Evolutionary conservation across 2,797 vertebrate genomes (phyloP), one percentile per base, ranked within the genome.

Genomic region (Protosalanx chinensis): DNA sequence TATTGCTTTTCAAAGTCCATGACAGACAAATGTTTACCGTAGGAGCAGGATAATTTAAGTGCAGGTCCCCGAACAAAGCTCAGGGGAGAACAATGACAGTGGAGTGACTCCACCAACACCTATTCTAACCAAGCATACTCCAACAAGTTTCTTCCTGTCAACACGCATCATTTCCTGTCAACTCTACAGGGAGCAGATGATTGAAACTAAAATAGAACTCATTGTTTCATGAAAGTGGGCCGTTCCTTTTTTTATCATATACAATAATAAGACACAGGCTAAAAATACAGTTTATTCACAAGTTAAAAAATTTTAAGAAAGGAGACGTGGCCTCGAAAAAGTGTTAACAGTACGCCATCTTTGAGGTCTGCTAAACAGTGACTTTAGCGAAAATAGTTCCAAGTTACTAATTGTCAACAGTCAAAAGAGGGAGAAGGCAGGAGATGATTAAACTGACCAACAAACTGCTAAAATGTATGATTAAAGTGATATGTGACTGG

Each of bases 191-290:
- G 15, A 33, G 41, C 46, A 20, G 16, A 32, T 8, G 13, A 53
- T 35, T 71, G 6, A 51, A 41, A 58, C 6, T 41, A 1, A 53
- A 53, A 53, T 53, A 16, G 33, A 15, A 29, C 20, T 29, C 29
- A 23, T 20, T 53, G 51, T 64, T 51, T 13, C 49, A 64, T 6
- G 61, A 56, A 71, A 64, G 29, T 64, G 30, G 70, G 70, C 4
- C 70, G 35, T 32, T 32, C 62, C 29, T 53, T 16, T 57, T 57
- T 27, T 5, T n/a, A 51, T 53, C 20, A n/a, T 7, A 27, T 56
- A 56, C 51, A 56, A n/a, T 56, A n/a, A 56, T 1, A 16, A 64
- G 32, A 41, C 16, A 18, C 2, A 64, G 12, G 10, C 10, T 29
- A 63, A 63, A 41, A 7, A 18, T 6, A 16, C n/a, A 41, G 33